Evolutionary conservation across 1,140 invertebrate genomes (phyloP), one percentile per base, ranked within the genome.

Genomic region (Drosophila neocordata): DNA sequence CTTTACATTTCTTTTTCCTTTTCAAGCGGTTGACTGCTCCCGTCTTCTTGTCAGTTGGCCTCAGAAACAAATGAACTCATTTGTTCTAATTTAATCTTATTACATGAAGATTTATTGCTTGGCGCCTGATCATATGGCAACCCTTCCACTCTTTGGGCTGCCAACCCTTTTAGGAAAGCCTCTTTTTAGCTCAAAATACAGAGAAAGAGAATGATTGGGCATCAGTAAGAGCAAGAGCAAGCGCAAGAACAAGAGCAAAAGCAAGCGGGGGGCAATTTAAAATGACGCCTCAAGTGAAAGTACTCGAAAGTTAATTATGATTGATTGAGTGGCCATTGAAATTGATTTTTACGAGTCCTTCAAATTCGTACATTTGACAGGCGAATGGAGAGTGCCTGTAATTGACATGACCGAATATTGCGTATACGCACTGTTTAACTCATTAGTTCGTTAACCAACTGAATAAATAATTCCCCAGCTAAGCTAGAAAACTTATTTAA

Each of bases 21-120:
- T 31, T 31, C 27, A 31, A 31, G 27, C 35, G 15, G 18, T 34
- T 22, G 52, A 34, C 62, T 15, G 61, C 27, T 56, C 37, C 18
- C 58, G 44, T 37, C 37, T 64, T 58, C 57, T 41, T 64, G 76
- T 60, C 53, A 51, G 62, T 58, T 68, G 77, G 72, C 65, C 44
- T 11, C 11, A n/a, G 31, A 65, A 85, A 77, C 73, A 85, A 85
- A 85, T 85, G 77, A 81, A 87, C 81, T 87, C 81, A 85, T 85
- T 84, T 85, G 81, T 87, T 85, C 83, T 73, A 85, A 85, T 85
- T 87, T 85, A 81, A 85, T 81, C 81, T 71, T 77, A 87, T 85
- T 87, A 85, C 66, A 65, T 44, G 60, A 79, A 81, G 82, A 85
- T 85, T 85, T 85, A 85, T 85, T 85, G 82, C 82, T 67, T 48